Evolutionary conservation across 2,888 invertebrate species (phyloP).

Genomic region (Sicus ferrugineus): DNA sequence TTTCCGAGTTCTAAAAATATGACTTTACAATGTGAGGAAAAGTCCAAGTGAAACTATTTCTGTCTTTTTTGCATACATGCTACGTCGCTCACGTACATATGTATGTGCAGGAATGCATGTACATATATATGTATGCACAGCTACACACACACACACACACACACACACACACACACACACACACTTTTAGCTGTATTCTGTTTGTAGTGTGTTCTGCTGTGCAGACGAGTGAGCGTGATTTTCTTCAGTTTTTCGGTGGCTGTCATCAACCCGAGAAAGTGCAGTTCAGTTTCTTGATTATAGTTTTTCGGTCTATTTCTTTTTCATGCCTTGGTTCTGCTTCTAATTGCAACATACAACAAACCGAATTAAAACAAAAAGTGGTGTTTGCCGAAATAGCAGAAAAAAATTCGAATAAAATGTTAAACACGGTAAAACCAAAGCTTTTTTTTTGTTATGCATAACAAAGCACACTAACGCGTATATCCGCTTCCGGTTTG

Average conservation of each 20-base stretch:
- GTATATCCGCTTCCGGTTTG: no score
- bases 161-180: neutral
- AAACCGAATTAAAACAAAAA: no score
- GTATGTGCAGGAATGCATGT: neutral
- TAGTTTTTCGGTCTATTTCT: conserved; percentile 45
- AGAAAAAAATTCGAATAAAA: no score
- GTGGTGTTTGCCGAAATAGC: no score
- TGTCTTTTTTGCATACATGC: neutral
- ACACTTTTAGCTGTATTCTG: neutral
- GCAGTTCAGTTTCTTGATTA: conserved; percentile 44
- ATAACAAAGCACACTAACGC: no score
- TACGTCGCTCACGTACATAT: neutral
- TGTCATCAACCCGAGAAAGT: conserved; percentile 20
- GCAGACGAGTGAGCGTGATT: conserved; percentile 14
- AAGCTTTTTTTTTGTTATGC: no score
- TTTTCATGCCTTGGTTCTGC: conserved; percentile 24
- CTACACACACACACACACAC: no score
- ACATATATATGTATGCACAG: no score
- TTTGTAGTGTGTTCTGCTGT: neutral
- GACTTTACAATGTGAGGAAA: neutral
- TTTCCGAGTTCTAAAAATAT: neutral
- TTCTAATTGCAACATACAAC: neutral
- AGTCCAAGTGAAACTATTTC: neutral
- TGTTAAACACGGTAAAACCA: no score
- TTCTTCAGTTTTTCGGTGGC: conserved; percentile 25